Evolutionary conservation across 2,888 invertebrate species (phyloP).

Genomic region (Drosophila villosipedis): DNA sequence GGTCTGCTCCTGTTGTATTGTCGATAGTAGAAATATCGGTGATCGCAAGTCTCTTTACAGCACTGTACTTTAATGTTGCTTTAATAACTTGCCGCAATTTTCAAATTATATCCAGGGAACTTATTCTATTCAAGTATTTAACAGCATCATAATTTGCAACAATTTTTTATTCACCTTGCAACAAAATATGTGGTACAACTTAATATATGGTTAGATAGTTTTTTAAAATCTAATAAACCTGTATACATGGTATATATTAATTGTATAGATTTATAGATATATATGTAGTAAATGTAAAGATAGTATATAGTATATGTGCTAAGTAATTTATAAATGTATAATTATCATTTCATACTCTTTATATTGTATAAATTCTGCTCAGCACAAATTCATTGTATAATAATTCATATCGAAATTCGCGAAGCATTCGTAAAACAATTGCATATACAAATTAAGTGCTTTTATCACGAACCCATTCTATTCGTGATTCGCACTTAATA

Average conservation of each 20-base stretch:
- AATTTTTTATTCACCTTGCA: conserved; percentile 31
- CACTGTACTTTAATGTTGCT: neutral
- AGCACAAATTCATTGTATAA: conserved; percentile 50
- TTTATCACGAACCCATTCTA: conserved; percentile 44
- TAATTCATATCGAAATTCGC: conserved; percentile 31
- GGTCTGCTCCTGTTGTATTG: neutral
- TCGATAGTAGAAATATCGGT: neutral
- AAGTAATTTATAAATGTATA: conserved; percentile 34
- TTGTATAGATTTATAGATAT: conserved; percentile 24
- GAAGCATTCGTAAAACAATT: conserved; percentile 33
- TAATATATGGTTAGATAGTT: conserved; percentile 8
- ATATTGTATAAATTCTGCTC: conserved; percentile 32
- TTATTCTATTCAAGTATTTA: no score
- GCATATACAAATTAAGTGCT: conserved; percentile 33
- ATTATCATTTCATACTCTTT: conserved; percentile 29
- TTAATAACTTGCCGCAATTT: conserved; percentile 9
- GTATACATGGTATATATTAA: conserved; percentile 29
- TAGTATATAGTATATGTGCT: conserved; percentile 14
- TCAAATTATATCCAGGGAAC: conserved; percentile 1
- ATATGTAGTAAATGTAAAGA: conserved; percentile 31
- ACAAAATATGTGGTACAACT: conserved; percentile 26
- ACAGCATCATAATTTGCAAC: neutral
- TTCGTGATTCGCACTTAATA: conserved; percentile 9
- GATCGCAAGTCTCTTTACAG: neutral
- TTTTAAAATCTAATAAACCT: conserved; percentile 19